Percentiles rank a stretch among this genome's conserved stretches.
Conservation (phyloP, 1,140 invertebrate genomes). For the Drosophila kikkawai region DNA sequence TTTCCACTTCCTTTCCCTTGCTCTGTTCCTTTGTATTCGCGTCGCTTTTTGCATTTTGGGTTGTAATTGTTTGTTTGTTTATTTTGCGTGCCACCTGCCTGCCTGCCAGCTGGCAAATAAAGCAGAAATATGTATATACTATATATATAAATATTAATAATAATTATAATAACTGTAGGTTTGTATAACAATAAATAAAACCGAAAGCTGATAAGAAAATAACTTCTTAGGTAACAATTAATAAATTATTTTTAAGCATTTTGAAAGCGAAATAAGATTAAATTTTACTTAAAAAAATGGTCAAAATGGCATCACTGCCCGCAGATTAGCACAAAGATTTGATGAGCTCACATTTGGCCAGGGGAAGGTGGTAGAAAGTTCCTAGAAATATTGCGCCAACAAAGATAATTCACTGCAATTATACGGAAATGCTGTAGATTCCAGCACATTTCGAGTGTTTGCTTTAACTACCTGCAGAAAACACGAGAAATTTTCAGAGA, state of each 20-base stretch:
- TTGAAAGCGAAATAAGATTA: background rate
- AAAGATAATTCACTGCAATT: constrained; percentile 65
- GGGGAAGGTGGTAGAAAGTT: background rate
- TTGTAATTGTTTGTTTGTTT: constrained; percentile 78
- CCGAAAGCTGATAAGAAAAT: background rate
- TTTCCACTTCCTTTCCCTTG: background rate
- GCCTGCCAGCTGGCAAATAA: constrained; percentile 7
- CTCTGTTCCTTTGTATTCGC: constrained; percentile 1
- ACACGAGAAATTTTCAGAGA: too few species aligned
- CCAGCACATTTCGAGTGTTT: constrained; percentile 32
- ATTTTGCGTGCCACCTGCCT: constrained; percentile 65
- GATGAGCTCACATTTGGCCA: constrained; percentile 55
- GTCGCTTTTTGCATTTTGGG: constrained; percentile 25
- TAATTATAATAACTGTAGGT: background rate
- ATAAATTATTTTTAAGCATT: background rate
- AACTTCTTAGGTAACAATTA: background rate
- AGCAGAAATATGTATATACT: background rate
- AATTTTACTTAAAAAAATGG: background rate
- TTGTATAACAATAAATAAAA: background rate
- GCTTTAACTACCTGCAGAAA: constrained; percentile 32
- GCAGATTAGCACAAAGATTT: constrained; percentile 73
- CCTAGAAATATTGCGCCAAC: constrained; percentile 42
- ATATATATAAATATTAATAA: too few species aligned
- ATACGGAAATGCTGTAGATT: constrained; percentile 38
- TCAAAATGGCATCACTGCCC: background rate